phyloP scores from a whole-genome alignment of 2,113 vertebrate species.

The Alexandromys fortis region DNA sequence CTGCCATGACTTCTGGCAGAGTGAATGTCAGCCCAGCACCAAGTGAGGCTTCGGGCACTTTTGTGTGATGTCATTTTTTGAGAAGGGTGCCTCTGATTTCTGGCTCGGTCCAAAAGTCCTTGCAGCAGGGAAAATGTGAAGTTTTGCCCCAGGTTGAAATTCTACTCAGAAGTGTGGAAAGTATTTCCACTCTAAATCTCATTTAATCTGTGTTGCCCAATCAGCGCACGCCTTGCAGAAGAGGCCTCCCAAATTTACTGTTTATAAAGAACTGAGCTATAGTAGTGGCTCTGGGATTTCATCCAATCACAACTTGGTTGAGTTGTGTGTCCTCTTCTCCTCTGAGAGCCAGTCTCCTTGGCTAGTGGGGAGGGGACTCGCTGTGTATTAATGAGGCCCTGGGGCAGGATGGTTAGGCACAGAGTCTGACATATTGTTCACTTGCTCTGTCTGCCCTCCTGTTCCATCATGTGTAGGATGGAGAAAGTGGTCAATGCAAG shows the following conservation, averaged over 20 bases:
- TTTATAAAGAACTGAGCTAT: background rate
- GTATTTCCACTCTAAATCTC: background rate
- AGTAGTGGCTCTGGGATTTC: background rate
- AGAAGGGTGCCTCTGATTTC: background rate
- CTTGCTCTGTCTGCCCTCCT: background rate
- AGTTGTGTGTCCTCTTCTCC: background rate
- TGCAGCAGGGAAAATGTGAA: background rate
- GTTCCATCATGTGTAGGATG: background rate
- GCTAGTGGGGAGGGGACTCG: background rate
- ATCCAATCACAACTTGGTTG: constrained; percentile 7
- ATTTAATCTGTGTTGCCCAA: background rate
- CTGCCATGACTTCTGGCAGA: background rate
- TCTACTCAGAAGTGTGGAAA: background rate
- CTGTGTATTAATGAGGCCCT: background rate
- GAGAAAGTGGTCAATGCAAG: background rate
- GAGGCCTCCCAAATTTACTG: background rate
- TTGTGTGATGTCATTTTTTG: background rate
- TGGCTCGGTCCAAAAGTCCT: background rate
- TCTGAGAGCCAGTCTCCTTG: background rate
- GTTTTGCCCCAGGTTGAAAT: constrained; percentile 6
- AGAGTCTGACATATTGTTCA: background rate
- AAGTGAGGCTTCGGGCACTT: background rate
- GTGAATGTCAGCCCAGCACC: background rate
- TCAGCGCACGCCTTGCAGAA: background rate
- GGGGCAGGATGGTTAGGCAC: background rate